Evolutionary conservation across 2,797 vertebrate genomes (phyloP).

Genomic region (Zalophus californianus): DNA sequence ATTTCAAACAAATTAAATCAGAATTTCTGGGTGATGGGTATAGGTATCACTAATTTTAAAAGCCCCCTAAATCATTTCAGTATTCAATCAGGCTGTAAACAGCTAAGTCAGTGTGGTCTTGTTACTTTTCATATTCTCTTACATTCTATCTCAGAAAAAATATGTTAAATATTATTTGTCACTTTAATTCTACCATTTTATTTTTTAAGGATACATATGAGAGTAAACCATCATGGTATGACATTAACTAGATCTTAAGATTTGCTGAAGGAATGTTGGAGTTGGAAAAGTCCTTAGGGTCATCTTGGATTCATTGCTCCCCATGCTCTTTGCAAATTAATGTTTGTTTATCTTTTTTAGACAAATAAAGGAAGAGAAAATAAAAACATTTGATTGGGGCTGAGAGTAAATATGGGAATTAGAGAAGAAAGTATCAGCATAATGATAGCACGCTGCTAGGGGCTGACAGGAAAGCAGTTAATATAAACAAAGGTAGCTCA

Average conservation of each 20-base stretch:
- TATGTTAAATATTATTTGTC: not conserved
- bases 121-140: not conserved
- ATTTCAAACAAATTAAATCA: constrained; percentile 31
- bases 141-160: not conserved
- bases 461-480: not conserved
- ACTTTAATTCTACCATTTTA: constrained; percentile 7
- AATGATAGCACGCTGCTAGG: not conserved
- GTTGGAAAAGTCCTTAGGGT: not conserved
- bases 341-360: constrained; percentile 26
- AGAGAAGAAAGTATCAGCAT: not conserved
- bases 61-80: not conserved
- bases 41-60: constrained; percentile 21
- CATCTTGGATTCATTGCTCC: not conserved
- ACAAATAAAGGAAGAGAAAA: constrained; percentile 20
- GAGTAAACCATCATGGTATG: not conserved
- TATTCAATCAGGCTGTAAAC: not conserved
- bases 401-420: not conserved
- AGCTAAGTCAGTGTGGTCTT: not conserved
- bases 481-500: not conserved
- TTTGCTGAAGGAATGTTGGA: not conserved
- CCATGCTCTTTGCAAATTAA: not conserved
- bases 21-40: not conserved
- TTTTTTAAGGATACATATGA: not conserved
- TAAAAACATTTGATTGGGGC: not conserved
- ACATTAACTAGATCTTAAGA: not conserved